Evolutionary conservation across 2,113 vertebrate genomes (phyloP).

Genomic region (Nanger granti): DNA sequence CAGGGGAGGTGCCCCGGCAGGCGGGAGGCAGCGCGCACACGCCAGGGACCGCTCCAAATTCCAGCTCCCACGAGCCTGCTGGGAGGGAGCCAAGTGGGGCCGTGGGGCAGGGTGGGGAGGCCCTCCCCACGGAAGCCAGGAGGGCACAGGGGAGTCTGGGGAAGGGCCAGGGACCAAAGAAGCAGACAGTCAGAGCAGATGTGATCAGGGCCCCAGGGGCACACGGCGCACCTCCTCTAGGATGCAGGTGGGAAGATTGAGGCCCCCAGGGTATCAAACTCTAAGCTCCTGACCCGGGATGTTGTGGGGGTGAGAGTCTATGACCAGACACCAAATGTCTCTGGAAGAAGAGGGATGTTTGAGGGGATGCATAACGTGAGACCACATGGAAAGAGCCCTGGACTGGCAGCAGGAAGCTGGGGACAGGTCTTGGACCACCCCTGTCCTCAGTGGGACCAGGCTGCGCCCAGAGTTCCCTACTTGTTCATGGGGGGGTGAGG

Average conservation of each 20-base stretch:
- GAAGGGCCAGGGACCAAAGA: background rate
- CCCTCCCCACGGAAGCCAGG: background rate
- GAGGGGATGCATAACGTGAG: background rate
- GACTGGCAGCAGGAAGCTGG: fast-evolving
- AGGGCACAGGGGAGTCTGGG: background rate
- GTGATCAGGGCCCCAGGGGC: background rate
- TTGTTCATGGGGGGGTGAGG: fast-evolving
- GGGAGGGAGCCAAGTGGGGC: conserved; percentile 31
- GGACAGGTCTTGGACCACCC: background rate
- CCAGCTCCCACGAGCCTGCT: conserved; percentile 63
- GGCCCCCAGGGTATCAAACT: background rate
- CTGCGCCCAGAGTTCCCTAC: background rate
- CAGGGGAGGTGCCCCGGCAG: conserved; percentile 71
- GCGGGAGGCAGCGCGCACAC: conserved; percentile 7
- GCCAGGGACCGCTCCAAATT: conserved; percentile 64
- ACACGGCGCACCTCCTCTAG: fast-evolving
- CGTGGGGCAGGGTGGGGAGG: background rate
- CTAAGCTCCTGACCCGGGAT: background rate
- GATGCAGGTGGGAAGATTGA: background rate
- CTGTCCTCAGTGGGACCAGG: background rate
- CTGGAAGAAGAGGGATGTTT: no score
- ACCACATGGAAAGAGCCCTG: background rate
- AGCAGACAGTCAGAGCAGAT: background rate
- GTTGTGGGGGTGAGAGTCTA: fast-evolving
- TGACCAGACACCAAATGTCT: background rate